Base-by-base conservation (phyloP, 2,113 vertebrate species). In the Vanacampus margaritifer region DNA sequence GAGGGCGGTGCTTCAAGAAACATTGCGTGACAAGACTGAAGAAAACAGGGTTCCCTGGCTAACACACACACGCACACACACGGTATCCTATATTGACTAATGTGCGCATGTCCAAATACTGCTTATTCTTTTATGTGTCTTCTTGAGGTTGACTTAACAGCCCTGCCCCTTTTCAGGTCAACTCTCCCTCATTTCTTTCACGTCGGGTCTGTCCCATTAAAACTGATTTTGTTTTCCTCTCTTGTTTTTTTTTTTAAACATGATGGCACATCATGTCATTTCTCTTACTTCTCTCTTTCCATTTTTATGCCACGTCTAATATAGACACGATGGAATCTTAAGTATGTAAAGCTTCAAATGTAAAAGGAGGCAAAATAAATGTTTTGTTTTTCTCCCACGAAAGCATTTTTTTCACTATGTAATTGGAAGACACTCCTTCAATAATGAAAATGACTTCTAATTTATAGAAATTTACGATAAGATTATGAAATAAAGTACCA, bases 61-160 rank as follows among this genome's bases (percentile, higher is more conserved):
- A 37, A 71, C 68, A 57, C 12, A 26, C 43, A 68, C 66, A 61
- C 76, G 68, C 69, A 74, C 65, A 69, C 35, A 57, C 67, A 24
- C 19, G 17, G 23, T 63, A 63, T 12, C 43, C 10, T 35, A 43
- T 43, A 64, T 6, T 21, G 17, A 57, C 28, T 23, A 23, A 39
- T 28, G 19, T 26, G 50, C 16, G 12, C 26, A 53, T 48, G 54
- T 64, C 69, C 17, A 43, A 28, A 68, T 6, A 2, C 76, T 65
- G 59, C 80, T 82, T 80, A 84, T 68, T 74, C 79, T 80, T 78
- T 83, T 58, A 83, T 84, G 79, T 72, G 56, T 13, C 75, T 82
- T 79, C 71, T 32, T 32, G 28, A 81, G 79, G 72, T 79, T 79
- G 84, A 63, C 46, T 36, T 62, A 51, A 67, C 57, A 51, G 39